phyloP scores from a whole-genome alignment of 2,113 vertebrate genomes.

The Recurvirostra avosetta region DNA sequence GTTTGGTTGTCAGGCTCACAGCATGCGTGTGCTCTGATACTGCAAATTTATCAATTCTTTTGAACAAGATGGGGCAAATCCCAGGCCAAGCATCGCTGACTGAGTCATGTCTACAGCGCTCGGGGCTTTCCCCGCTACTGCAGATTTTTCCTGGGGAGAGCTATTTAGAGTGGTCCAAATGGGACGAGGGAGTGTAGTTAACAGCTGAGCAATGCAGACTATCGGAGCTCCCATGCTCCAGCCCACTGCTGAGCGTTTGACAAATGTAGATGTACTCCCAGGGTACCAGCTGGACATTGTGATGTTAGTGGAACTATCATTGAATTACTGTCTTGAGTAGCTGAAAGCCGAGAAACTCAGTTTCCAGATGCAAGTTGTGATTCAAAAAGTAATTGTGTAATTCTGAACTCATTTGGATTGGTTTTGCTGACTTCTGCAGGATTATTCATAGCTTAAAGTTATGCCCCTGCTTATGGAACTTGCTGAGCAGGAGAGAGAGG shows the following conservation, averaged over 20 bases:
- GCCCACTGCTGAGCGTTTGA: background rate
- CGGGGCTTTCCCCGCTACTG: background rate
- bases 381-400: background rate
- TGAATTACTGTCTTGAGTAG: background rate
- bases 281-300: background rate
- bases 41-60: background rate
- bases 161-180: background rate
- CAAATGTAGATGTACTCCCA: background rate
- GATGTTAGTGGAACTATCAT: background rate
- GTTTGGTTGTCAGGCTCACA: background rate
- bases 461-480: background rate
- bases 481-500: background rate
- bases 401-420: background rate
- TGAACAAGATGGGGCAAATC: background rate
- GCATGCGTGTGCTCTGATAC: accelerated
- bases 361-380: background rate
- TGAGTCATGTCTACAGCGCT: background rate
- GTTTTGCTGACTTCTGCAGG: background rate
- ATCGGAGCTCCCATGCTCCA: background rate
- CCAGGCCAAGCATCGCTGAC: background rate
- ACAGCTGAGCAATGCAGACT: background rate
- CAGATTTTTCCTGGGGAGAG: background rate
- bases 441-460: background rate
- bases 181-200: background rate
- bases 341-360: background rate